A percentile compares a stretch with the other conserved stretches of the same genome.
These are phyloP conservation scores for Ooceraea biroi DNA, from an alignment of 1,140 invertebrate species.

Conservation along the genomic window DNA sequence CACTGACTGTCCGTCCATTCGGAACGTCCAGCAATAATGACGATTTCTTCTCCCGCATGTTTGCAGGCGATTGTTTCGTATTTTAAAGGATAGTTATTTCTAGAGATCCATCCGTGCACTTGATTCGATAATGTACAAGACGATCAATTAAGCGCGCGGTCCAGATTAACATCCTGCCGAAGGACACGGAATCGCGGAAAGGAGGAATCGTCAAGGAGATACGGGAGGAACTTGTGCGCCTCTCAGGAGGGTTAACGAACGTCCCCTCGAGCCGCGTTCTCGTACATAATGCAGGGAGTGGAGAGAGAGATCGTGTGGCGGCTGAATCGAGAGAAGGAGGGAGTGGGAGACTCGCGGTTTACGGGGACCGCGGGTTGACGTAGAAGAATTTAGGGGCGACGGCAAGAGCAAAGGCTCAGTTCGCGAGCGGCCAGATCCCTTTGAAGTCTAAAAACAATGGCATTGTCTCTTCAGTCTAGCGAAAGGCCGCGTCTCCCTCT, in stretches of 20 bases:
- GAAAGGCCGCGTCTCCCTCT: slow-evolving; percentile 77
- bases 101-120: background rate
- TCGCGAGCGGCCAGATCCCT: slow-evolving; percentile 83
- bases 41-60: background rate
- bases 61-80: too few relatives aligned
- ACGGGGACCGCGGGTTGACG: slow-evolving; percentile 77
- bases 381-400: slow-evolving; percentile 87
- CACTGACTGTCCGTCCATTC: background rate
- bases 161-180: slow-evolving; percentile 58
- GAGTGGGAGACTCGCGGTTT: slow-evolving; percentile 70
- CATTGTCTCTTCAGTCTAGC: slow-evolving; percentile 87
- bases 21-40: background rate
- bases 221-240: slow-evolving; percentile 54
- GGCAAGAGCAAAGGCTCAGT: slow-evolving; percentile 85
- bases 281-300: slow-evolving; percentile 75
- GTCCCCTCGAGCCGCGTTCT: slow-evolving; percentile 73
- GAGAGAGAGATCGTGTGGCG: slow-evolving; percentile 64
- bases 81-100: background rate
- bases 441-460: slow-evolving; percentile 87
- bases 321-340: slow-evolving; percentile 36
- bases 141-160: slow-evolving; percentile 43
- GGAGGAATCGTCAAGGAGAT: slow-evolving; percentile 24
- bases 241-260: slow-evolving; percentile 76
- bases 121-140: background rate
- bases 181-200: slow-evolving; percentile 10